These are phyloP conservation scores for Pionites leucogaster DNA, from an alignment of 2,113 vertebrate genomes.

Conservation along the genomic window DNA sequence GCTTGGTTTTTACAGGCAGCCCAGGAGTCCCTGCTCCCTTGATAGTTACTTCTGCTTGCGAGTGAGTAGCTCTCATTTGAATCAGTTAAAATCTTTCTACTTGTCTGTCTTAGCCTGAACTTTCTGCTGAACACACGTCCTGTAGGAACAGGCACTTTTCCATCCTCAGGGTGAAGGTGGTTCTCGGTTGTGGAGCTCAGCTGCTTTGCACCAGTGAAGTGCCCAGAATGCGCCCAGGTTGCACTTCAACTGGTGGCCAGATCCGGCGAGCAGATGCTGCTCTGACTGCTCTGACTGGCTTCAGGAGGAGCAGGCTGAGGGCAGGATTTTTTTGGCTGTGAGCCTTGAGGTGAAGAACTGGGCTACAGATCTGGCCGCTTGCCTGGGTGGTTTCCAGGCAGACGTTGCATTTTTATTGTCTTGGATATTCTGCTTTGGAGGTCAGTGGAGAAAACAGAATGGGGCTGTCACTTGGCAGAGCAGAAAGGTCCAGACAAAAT, in stretches of 20 bases:
- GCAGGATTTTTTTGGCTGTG: slow-evolving; percentile 53
- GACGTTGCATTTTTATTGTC: slow-evolving; percentile 61
- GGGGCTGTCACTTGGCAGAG: slow-evolving; percentile 26
- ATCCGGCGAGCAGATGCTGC: neutral
- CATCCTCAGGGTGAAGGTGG: neutral
- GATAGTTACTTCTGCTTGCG: neutral
- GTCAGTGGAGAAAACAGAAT: slow-evolving; percentile 20
- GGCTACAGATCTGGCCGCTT: slow-evolving; percentile 22
- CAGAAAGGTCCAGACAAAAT: slow-evolving; percentile 6
- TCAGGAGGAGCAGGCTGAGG: slow-evolving; percentile 19
- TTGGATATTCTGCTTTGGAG: slow-evolving; percentile 50
- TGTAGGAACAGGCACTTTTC: neutral
- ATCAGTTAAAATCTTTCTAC: neutral
- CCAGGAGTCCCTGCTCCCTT: neutral
- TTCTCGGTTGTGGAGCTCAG: neutral
- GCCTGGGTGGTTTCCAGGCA: slow-evolving; percentile 69
- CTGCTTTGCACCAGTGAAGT: neutral
- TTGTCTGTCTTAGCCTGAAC: neutral
- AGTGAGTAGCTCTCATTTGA: neutral
- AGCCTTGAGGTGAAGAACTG: slow-evolving; percentile 52
- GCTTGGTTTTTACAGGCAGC: neutral
- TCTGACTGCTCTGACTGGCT: neutral
- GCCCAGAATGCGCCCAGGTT: neutral
- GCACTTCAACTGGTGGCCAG: neutral
- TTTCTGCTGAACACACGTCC: neutral